Evolutionary conservation across 2,113 vertebrate species (phyloP), one percentile per base, ranked within the genome.

Genomic region (Pterocles gutturalis): DNA sequence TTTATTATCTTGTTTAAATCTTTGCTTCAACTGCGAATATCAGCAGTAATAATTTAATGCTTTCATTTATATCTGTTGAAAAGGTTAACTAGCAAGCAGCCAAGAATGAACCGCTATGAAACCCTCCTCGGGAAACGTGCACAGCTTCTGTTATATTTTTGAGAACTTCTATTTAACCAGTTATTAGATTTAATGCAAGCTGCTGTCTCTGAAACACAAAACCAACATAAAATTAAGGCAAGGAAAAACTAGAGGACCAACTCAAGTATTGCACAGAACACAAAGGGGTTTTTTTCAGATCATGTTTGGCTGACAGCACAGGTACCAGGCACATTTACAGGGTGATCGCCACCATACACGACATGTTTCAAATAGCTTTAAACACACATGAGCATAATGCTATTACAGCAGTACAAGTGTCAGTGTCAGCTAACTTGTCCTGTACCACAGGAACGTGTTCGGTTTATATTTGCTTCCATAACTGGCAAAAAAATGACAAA

Each of bases 1-100:
- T 70, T 65, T 21, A 53, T 64, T 69, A 69, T 34, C 85, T 45
- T 28, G 15, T 46, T 89, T 53, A 79, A 75, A 87, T 82, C 78
- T 87, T 82, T 29, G 61, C 54, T 92, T 83, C 88, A 57, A 20
- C 75, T 53, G 57, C 1, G 4, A 95, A 10, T 45, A 90, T 11
- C 71, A 94, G 71, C 83, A 93, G 75, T 45, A 88, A 83, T 45
- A 71, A 90, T 73, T 94, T 83, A 80, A 90, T 26, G 24, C 58
- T 95, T 89, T 77, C 85, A 69, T 61, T 91, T 67, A 13, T 7
- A 4, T 12, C 58, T 69, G 85, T 16, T 83, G 66, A 69, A 95
- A 90, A 94, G 90, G 82, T 93, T 76, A 92, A 94, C 36, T 28
- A 95, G 88, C 70, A 88, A 72, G 48, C 3, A 3, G 65, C 53